Evolutionary conservation across 1,140 invertebrate genomes (phyloP).

Genomic region (Penaeus indicus): DNA sequence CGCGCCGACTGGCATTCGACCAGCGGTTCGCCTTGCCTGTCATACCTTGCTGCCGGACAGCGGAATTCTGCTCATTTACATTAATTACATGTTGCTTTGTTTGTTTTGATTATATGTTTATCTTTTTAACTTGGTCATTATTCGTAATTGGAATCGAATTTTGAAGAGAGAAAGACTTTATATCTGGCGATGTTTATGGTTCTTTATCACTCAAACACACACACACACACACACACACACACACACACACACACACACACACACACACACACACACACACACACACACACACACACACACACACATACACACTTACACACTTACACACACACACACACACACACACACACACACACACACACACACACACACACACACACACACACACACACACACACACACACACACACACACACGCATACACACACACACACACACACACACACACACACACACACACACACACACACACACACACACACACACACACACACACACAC

Average conservation of each 20-base stretch:
- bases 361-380: background rate
- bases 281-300: too few species aligned
- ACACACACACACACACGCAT: conserved; percentile 5
- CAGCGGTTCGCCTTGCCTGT: too few species aligned
- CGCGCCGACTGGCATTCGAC: too few species aligned
- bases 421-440: background rate
- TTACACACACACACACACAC: background rate
- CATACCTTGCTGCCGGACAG: too few species aligned
- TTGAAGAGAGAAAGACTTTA: too few species aligned
- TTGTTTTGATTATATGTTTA: too few species aligned
- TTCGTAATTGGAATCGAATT: too few species aligned
- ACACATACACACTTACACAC: background rate
- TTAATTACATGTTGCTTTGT: too few species aligned
- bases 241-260: background rate
- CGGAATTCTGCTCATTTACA: too few species aligned
- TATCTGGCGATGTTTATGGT: too few species aligned
- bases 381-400: background rate
- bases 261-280: background rate
- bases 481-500: conserved; percentile 6
- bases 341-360: background rate
- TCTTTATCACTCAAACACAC: too few species aligned
- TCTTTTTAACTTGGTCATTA: too few species aligned
- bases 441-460: background rate
- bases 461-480: background rate
- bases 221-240: background rate